These are phyloP conservation scores for Lordiphosa collinella DNA, from an alignment of 1,140 invertebrate genomes.

Conservation along the genomic window DNA sequence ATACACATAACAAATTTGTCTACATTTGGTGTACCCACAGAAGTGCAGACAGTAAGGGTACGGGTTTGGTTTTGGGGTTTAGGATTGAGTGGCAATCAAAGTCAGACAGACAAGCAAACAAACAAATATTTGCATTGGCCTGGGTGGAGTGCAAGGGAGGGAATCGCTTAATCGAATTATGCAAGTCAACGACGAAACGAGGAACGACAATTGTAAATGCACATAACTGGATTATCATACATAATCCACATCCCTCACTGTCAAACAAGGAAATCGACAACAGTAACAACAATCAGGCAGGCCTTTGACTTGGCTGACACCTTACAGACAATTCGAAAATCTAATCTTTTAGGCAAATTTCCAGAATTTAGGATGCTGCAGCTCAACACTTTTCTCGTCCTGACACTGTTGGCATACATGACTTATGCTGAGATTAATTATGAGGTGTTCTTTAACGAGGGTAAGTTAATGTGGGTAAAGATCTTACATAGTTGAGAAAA, in stretches of 20 bases:
- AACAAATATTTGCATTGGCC: constrained; percentile 48
- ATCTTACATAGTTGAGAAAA: neutral
- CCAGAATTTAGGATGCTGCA: constrained; percentile 37
- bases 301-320: constrained; percentile 29
- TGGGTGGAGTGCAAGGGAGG: neutral
- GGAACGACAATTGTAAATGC: constrained; percentile 36
- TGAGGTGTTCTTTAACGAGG: constrained; percentile 12
- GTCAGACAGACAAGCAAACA: constrained; percentile 43
- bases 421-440: constrained; percentile 13
- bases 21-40: constrained; percentile 51
- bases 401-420: neutral
- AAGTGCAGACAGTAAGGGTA: constrained; percentile 34
- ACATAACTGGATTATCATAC: constrained; percentile 67
- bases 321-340: constrained; percentile 30
- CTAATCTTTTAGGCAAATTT: constrained; percentile 55
- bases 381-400: constrained; percentile 1
- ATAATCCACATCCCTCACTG: constrained; percentile 26
- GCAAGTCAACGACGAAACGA: constrained; percentile 41
- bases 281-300: constrained; percentile 19
- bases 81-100: constrained; percentile 44
- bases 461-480: constrained; percentile 7
- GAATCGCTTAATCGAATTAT: constrained; percentile 69
- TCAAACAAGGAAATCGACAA: constrained; percentile 45
- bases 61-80: neutral
- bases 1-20: constrained; percentile 65